Base-by-base conservation (phyloP, 2,113 vertebrate genomes). In the Indri indri region DNA sequence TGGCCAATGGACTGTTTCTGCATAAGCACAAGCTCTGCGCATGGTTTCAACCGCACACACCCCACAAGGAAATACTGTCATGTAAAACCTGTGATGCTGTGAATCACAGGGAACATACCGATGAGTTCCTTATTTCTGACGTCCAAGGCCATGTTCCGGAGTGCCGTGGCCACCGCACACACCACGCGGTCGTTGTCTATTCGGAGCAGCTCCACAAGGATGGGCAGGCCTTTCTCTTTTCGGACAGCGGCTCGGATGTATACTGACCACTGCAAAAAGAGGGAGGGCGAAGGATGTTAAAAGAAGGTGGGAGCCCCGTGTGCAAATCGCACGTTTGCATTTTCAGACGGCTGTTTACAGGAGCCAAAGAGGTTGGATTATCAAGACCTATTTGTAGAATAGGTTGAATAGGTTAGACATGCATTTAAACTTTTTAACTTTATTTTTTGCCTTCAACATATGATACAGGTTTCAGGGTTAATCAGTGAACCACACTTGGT, bases 151-250 rank as follows among this genome's bases (percentile, higher is more conserved):
- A 99, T 99, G 98, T 99, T 99, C 97, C 99, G 99, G 98, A 99
- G 99, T 23, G 99, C 99, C 1, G 99, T 99, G 97, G 99, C 99
- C 74, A 99, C 99, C 2, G 99, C 99, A 90, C 99, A 99, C 76
- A 99, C 99, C 97, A 99, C 99, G 22, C 99, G 99, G 98, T 99
- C 99, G 16, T 99, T 99, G 99, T 99, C 99, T 99, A 99, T 99
- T 97, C 99, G 99, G 95, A 99, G 99, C 95, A 99, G 98, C 94
- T 99, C 99, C 98, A 99, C 99, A 27, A 99, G 97, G 88, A 99
- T 99, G 2, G 99, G 99, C 97, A 99, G 99, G 96, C 99, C 99
- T 98, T 99, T 99, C 96, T 99, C 99, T 90, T 99, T 99, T 71
- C 99, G 99, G 93, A 99, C 99, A 2, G 99, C 99, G 32, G 99